phyloP scores from a whole-genome alignment of 37 sponge, comb jelly and placozoan genomes.

The Agelas oroides region DNA sequence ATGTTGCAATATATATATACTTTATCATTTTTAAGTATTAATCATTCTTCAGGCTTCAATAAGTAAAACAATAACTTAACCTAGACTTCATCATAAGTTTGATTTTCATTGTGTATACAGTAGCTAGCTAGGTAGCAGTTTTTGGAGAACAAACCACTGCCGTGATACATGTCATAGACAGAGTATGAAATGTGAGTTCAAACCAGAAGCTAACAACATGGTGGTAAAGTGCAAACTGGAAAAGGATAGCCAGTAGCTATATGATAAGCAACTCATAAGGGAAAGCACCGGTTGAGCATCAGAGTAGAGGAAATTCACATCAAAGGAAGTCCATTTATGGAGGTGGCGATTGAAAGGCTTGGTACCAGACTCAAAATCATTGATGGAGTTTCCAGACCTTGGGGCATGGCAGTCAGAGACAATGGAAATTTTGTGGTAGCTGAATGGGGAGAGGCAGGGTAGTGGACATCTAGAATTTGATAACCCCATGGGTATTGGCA shows the following conservation, averaged over 20 bases:
- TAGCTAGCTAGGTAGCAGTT: no score
- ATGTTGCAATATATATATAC: no score
- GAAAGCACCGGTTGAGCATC: neutral
- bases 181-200: neutral
- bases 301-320: neutral
- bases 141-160: neutral
- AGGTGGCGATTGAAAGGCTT: neutral
- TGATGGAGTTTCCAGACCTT: neutral
- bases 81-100: no score
- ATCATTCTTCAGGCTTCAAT: no score
- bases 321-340: neutral
- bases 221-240: neutral
- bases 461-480: slow-evolving; percentile 30
- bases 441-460: slow-evolving; percentile 2
- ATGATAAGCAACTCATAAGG: neutral
- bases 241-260: neutral
- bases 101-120: no score
- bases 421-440: neutral
- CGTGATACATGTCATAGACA: neutral
- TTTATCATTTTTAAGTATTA: no score
- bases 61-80: no score
- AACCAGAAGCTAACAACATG: neutral
- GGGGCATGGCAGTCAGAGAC: neutral
- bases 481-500: slow-evolving; percentile 5
- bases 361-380: neutral